phyloP scores from a whole-genome alignment of 2,888 invertebrate species.

The Napeogenes sylphis region DNA sequence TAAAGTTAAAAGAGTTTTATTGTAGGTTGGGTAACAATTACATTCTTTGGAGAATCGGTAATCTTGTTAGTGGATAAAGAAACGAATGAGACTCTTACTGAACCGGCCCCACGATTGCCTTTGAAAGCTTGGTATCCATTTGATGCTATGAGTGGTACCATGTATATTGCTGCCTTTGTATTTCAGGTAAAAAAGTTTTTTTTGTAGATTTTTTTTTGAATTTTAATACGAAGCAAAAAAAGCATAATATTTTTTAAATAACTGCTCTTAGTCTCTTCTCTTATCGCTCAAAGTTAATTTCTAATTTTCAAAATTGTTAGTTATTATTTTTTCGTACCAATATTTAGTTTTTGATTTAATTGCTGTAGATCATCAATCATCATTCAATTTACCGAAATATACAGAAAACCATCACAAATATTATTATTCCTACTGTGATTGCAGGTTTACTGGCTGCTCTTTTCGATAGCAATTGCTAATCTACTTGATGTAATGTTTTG shows the following conservation, averaged over 20 bases:
- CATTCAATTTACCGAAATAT: too few species aligned
- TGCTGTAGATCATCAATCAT: too few species aligned
- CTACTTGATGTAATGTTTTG: slow-evolving; percentile 88
- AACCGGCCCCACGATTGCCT: slow-evolving; percentile 84
- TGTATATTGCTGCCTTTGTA: slow-evolving; percentile 81
- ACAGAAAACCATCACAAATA: not conserved
- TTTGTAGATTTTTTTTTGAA: too few species aligned
- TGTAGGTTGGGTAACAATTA: slow-evolving; percentile 86
- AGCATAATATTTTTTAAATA: too few species aligned
- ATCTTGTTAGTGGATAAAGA: slow-evolving; percentile 82
- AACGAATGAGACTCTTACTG: slow-evolving; percentile 82
- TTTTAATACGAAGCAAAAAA: too few species aligned
- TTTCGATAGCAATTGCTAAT: slow-evolving; percentile 79
- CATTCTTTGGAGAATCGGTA: slow-evolving; percentile 88
- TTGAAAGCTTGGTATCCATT: slow-evolving; percentile 89
- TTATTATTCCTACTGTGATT: not conserved
- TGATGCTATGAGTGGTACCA: slow-evolving; percentile 82
- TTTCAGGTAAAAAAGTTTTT: slow-evolving; percentile 74
- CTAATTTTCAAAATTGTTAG: too few species aligned
- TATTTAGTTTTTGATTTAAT: too few species aligned
- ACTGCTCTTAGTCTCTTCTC: too few species aligned
- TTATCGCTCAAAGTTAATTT: too few species aligned
- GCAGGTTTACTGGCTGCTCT: slow-evolving; percentile 82
- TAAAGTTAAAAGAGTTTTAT: not conserved
- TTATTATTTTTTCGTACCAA: too few species aligned